Conservation (phyloP, 2,888 invertebrate genomes). For the Hirtodrosophila duncani region DNA sequence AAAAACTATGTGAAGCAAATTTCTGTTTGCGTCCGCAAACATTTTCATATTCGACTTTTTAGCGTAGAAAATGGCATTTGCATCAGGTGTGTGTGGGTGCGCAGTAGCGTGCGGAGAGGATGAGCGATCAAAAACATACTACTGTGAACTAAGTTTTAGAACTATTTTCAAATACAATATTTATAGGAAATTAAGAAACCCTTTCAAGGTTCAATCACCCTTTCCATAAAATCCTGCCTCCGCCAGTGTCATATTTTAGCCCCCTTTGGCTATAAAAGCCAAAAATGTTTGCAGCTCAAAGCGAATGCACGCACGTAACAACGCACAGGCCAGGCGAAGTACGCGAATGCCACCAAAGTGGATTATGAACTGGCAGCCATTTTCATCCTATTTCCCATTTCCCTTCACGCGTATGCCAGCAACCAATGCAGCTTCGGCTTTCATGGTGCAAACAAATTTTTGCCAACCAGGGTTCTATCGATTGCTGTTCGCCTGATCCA, state of each 20-base stretch:
- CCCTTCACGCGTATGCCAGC: too few relatives aligned
- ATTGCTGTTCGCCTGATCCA: slow-evolving; percentile 29
- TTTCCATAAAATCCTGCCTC: too few relatives aligned
- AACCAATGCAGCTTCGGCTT: too few relatives aligned
- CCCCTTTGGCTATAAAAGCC: slow-evolving; percentile 44
- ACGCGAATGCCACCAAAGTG: slow-evolving; percentile 53
- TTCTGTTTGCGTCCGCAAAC: slow-evolving; percentile 4
- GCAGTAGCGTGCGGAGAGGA: too few relatives aligned
- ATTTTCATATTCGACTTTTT: slow-evolving; percentile 45
- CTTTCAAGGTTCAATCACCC: too few relatives aligned
- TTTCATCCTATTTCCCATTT: slow-evolving; percentile 1
- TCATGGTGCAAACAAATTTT: slow-evolving; percentile 9
- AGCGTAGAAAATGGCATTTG: slow-evolving; percentile 28
- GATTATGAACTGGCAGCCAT: slow-evolving; percentile 45
- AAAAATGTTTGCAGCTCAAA: slow-evolving; percentile 64
- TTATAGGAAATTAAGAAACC: slow-evolving; percentile 2
- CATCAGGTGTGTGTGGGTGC: slow-evolving; percentile 11
- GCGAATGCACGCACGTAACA: too few relatives aligned
- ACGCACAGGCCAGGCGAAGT: too few relatives aligned
- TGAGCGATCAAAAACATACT: too few relatives aligned
- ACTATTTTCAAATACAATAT: too few relatives aligned
- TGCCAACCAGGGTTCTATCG: slow-evolving; percentile 15
- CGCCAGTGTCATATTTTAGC: slow-evolving; percentile 38
- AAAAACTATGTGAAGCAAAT: slow-evolving; percentile 14
- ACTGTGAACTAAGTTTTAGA: too few relatives aligned